Percentiles rank a stretch among this genome's conserved stretches.
Evolutionary conservation across 2,113 vertebrate species (phyloP).

Genomic region (Pituophis catenifer): DNA sequence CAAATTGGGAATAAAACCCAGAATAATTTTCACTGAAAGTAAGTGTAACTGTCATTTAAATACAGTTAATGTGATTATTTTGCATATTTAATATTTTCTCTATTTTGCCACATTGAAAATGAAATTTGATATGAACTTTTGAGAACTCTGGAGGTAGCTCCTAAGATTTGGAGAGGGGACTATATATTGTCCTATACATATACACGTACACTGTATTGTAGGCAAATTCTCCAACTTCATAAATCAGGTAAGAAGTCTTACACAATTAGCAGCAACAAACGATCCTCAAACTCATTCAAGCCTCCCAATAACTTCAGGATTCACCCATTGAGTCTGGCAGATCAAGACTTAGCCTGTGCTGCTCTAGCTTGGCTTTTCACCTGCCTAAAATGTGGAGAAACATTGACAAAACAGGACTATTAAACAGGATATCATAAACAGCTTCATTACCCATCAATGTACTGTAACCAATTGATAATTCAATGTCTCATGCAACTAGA

Average conservation of each 20-base stretch:
- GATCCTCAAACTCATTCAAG: background rate
- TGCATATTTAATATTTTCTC: background rate
- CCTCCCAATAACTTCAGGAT: background rate
- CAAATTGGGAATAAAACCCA: background rate
- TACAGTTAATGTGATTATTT: background rate
- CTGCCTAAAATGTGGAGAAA: background rate
- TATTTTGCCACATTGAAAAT: background rate
- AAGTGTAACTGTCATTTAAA: background rate
- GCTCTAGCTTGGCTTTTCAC: background rate
- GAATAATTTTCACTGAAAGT: background rate
- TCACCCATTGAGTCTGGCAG: background rate
- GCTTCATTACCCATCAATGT: background rate
- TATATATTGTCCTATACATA: background rate
- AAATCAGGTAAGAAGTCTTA: background rate
- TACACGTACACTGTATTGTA: background rate
- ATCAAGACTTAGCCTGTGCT: background rate
- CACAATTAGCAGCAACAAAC: background rate
- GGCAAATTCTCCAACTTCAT: background rate
- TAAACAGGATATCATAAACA: background rate
- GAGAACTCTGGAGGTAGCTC: background rate
- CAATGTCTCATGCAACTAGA: background rate
- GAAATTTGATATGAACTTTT: background rate
- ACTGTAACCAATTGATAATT: background rate
- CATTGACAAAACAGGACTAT: background rate
- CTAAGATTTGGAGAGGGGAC: background rate